A percentile compares a stretch with the other conserved stretches of the same genome.
Evolutionary conservation across 2,888 invertebrate genomes (phyloP).

Genomic region (Rhagonycha fulva): DNA sequence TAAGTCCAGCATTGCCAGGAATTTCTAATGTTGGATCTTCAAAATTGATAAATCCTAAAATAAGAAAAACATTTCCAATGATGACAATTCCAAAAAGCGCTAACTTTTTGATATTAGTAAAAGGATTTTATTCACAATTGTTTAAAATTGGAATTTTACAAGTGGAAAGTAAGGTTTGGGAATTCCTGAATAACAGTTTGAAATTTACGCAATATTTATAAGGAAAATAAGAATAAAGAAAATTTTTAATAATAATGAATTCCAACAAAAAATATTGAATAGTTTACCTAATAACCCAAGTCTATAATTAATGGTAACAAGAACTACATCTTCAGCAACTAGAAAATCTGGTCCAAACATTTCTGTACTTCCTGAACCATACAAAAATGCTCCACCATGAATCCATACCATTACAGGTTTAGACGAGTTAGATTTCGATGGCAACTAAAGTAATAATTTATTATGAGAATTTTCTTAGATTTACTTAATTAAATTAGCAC

Average conservation of each 20-base stretch:
- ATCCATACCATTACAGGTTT: constrained; percentile 38
- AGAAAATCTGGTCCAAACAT: constrained; percentile 31
- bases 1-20: constrained; percentile 54
- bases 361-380: constrained; percentile 23
- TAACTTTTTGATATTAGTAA: no score
- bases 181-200: no score
- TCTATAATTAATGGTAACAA: constrained; percentile 33
- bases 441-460: background rate
- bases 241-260: background rate
- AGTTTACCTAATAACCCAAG: constrained; percentile 29
- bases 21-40: constrained; percentile 50
- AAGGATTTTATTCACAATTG: no score
- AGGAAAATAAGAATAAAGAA: no score
- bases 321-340: constrained; percentile 27
- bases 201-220: no score
- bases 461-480: background rate
- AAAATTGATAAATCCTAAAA: constrained; percentile 51
- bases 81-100: no score
- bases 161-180: no score
- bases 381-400: constrained; percentile 33
- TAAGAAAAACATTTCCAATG: no score
- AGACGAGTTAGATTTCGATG: background rate
- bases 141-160: no score
- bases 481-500: background rate
- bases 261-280: background rate